phyloP scores from a whole-genome alignment of 1,140 invertebrate species.

The Chrysomallon squamiferum region DNA sequence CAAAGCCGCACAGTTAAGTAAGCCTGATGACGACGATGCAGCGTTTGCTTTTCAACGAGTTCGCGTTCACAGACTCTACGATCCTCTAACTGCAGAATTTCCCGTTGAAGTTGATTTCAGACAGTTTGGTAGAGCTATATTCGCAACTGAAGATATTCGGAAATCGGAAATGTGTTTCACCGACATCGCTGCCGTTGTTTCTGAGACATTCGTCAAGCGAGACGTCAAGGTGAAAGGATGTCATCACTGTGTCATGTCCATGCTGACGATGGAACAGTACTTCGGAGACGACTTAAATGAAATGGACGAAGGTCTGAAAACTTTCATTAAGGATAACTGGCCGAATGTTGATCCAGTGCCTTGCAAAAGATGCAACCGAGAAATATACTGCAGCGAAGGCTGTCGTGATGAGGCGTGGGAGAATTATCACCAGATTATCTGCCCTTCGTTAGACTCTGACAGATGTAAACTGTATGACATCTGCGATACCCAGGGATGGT shows the following conservation, averaged over 20 bases:
- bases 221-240: constrained; percentile 33
- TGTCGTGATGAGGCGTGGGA: constrained; percentile 46
- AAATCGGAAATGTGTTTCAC: constrained; percentile 31
- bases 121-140: constrained; percentile 45
- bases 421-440: constrained; percentile 46
- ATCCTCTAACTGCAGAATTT: constrained; percentile 45
- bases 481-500: constrained; percentile 39
- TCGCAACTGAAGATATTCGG: constrained; percentile 29
- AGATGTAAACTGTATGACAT: constrained; percentile 39
- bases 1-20: constrained; percentile 42
- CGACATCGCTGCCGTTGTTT: constrained; percentile 43
- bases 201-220: constrained; percentile 23
- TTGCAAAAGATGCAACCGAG: constrained; percentile 40
- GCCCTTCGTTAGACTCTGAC: constrained; percentile 39
- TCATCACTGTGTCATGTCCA: constrained; percentile 43
- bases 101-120: constrained; percentile 49
- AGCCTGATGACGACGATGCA: constrained; percentile 34
- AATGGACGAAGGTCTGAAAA: constrained; percentile 17
- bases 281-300: constrained; percentile 35
- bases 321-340: constrained; percentile 43
- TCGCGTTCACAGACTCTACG: constrained; percentile 49
- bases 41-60: constrained; percentile 52
- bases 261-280: constrained; percentile 41
- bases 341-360: constrained; percentile 27
- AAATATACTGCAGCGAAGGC: constrained; percentile 46